These are phyloP conservation scores for Tinea trinotella DNA, from an alignment of 2,888 invertebrate genomes.

Conservation along the genomic window DNA sequence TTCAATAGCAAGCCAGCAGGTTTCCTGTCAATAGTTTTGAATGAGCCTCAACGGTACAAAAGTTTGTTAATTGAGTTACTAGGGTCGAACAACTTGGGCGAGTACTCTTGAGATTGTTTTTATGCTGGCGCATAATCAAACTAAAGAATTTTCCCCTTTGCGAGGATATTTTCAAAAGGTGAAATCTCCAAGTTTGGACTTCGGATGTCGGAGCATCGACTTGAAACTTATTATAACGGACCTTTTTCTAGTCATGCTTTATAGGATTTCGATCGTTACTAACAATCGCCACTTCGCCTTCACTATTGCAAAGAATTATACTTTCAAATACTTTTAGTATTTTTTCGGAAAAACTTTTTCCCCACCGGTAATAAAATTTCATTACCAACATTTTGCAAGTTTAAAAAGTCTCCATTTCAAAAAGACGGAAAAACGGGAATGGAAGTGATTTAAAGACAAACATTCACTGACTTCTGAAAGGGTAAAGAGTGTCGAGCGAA, in stretches of 20 bases:
- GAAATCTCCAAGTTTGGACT: constrained; percentile 2
- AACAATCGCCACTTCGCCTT: background rate
- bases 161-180: constrained; percentile 33
- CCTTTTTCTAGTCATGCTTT: background rate
- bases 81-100: constrained; percentile 37
- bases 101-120: constrained; percentile 44
- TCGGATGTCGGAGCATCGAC: background rate
- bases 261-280: background rate
- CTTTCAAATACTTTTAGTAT: background rate
- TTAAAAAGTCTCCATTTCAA: background rate
- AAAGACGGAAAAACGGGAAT: constrained; percentile 1
- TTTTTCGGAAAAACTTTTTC: background rate
- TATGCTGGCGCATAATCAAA: constrained; percentile 46
- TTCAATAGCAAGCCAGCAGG: constrained; percentile 11
- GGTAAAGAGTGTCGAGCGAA: constrained; percentile 20
- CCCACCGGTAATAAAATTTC: constrained; percentile 2
- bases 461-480: constrained; percentile 5
- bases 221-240: constrained; percentile 4
- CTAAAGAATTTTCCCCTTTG: constrained; percentile 34
- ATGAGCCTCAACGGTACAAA: constrained; percentile 27
- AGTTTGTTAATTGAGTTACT: constrained; percentile 57
- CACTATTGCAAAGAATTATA: background rate
- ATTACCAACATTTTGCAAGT: background rate
- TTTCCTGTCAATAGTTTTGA: constrained; percentile 29
- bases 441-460: constrained; percentile 10